Base-by-base conservation (phyloP, 2,888 invertebrate species). In the Brachypalpus laphriformis region DNA sequence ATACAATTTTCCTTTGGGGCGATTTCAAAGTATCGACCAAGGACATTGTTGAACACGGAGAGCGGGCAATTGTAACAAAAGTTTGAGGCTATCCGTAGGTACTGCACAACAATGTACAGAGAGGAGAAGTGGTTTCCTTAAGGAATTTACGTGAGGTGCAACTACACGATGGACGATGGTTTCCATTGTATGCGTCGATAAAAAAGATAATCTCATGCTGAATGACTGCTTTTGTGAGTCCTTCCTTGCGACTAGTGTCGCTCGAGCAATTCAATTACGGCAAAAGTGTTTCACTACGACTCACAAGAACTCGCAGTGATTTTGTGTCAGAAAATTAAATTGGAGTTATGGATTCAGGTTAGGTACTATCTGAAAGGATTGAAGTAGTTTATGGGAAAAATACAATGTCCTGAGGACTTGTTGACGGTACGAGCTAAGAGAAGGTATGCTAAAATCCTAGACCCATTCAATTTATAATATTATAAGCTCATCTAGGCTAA, bases 281-380 rank as follows among this genome's bases (percentile, higher is more conserved):
- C 3, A 37, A 76, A 75, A 83, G 70, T 75, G 80, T 75, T 70
- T 51, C 70, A 74, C 61, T 57, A 37, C 63, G 74, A 78, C 74
- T 70, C 34, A n/a, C n/a, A n/a, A n/a, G n/a, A n/a, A n/a, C n/a
- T n/a, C 1, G 14, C 63, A 49, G 8, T 42, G 70, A 63, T 82
- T 82, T 65, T 57, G 66, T 75, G 14, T 9, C 18, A 63, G 56
- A 63, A 74, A 74, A 78, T 78, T 74, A 68, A 82, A 82, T 49
- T 42, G 40, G 22, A 71, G 57, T 51, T 77, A 31, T 11, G 20
- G 72, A 74, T 91, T 37, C 89, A 90, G 87, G 89, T 92, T 47
- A n/a, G n/a, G n/a, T n/a, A 20, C 20, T 47, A 20, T 11, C 47
- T 1, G 18, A 47, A 47, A 47, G 47, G 18, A 47, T 47, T 47